phyloP scores from a whole-genome alignment of 2,113 vertebrate genomes.

The Dasypus novemcinctus region DNA sequence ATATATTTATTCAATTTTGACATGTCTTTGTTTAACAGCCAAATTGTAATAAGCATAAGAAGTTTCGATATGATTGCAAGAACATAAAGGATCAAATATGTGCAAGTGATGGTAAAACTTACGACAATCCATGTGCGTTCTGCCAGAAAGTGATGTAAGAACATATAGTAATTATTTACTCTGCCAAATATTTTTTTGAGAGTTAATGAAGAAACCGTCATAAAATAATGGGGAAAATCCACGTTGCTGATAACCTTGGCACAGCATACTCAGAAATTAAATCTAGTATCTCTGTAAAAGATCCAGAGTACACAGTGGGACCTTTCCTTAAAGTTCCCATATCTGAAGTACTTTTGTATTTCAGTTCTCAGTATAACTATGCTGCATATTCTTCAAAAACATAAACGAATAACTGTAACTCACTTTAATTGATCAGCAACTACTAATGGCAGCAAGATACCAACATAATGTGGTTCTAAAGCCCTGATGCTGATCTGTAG shows the following conservation, averaged over 20 bases:
- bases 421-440: neutral
- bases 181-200: neutral
- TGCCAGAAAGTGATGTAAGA: neutral
- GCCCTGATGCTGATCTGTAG: neutral
- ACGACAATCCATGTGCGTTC: neutral
- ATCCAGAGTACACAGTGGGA: neutral
- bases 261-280: neutral
- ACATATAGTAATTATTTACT: neutral
- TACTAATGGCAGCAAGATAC: neutral
- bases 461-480: neutral
- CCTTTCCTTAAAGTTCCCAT: neutral
- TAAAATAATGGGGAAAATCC: neutral
- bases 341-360: neutral
- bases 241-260: neutral
- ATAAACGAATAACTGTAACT: neutral
- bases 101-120: neutral
- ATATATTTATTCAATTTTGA: neutral
- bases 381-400: neutral
- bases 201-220: neutral
- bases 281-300: neutral
- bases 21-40: neutral
- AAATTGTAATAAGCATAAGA: neutral
- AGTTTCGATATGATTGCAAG: neutral
- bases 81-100: neutral
- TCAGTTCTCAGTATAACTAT: neutral